phyloP scores from a whole-genome alignment of 2,797 vertebrate species.

The Poeciliopsis infans region DNA sequence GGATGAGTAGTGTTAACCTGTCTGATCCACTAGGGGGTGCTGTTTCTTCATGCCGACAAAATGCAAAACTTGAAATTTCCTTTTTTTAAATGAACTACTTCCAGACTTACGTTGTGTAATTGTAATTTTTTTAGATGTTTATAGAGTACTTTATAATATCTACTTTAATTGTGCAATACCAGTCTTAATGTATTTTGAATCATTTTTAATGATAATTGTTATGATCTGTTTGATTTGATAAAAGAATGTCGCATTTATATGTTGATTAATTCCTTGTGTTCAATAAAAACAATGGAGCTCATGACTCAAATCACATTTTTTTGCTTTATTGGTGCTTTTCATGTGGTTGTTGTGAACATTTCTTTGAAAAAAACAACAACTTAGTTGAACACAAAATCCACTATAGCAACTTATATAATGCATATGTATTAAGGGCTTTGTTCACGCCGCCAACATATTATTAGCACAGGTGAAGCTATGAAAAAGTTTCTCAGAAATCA shows the following conservation, averaged over 20 bases:
- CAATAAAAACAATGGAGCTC: not conserved
- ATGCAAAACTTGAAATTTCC: not conserved
- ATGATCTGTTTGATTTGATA: not conserved
- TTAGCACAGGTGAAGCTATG: not conserved
- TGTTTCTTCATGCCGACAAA: conserved; percentile 7
- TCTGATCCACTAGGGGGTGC: conserved; percentile 58
- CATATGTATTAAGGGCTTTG: not conserved
- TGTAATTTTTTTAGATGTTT: not conserved
- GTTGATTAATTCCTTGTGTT: not conserved
- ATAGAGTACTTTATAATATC: not conserved
- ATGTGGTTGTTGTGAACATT: not conserved
- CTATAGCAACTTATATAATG: not conserved
- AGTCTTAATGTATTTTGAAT: not conserved
- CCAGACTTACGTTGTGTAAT: not conserved
- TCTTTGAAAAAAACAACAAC: not conserved
- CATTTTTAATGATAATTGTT: not conserved
- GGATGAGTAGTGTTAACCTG: conserved; percentile 3
- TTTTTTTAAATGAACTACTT: not conserved
- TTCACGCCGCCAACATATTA: not conserved
- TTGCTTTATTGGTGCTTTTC: not conserved
- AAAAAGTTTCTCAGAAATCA: not conserved
- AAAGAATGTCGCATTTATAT: not conserved
- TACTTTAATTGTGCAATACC: not conserved
- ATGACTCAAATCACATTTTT: not conserved
- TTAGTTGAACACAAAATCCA: not conserved